Base-by-base conservation (phyloP, 2,888 invertebrate genomes). In the Drosophila crucigera region DNA sequence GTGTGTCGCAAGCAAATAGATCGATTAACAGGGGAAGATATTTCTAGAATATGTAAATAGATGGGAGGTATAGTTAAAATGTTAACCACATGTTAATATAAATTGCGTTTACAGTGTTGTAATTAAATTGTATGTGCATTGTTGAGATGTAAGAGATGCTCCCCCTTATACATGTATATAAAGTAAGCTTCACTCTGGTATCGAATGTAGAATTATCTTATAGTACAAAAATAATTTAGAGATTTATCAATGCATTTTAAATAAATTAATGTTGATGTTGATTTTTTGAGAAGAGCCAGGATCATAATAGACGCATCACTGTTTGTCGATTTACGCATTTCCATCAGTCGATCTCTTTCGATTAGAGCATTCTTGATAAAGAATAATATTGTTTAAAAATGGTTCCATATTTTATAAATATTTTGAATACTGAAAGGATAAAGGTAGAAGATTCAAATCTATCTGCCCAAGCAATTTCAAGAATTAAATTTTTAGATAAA, bases 1-100 rank as follows among this genome's bases (percentile, higher is more conserved):
- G 84, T 84, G 87, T 71, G 61, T 68, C 56, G 63, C 66, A 52
- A 77, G 82, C 71, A 76, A 77, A 75, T 69, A 77, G 54, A 64
- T 64, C 56, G 65, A 31, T 58, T 64, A 39, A 19, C 47, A 53
- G 14, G 22, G 9, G 16, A 47, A 47, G 47, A 47, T 47, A 25
- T 47, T 47, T 25, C 47, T 16, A 47, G 47, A 47, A 47, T 25
- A 47, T 47, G 47, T 47, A 47, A 47, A 47, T 16, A 25, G 4
- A 25, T 25, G 14, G 16, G 4, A 47, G 25, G 9, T 47, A 16
- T 25, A 47, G 22, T 16, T 25, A 4, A 47, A 47, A 16, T 25
- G 25, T 47, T 4, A 43, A 22, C 6, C 43, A 6, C 6, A 22
- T 22, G 25, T 47, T 47, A 16, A 47, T 25, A 10, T 25, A 47